These are phyloP conservation scores for Didymodactylos carnosus DNA, from an alignment of 2,888 invertebrate genomes.

Conservation along the genomic window DNA sequence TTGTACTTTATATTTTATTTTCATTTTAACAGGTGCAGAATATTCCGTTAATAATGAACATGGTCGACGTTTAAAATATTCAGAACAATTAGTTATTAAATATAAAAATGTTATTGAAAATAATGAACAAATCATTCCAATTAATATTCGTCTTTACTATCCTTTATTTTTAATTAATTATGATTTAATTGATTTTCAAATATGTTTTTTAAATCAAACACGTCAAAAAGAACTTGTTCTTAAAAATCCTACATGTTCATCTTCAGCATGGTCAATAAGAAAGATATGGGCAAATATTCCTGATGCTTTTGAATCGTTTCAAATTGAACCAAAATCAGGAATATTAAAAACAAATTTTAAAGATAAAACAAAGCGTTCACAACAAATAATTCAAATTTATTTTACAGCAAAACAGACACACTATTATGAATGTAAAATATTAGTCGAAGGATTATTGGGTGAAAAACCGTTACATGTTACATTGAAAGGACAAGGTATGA, in stretches of 20 bases:
- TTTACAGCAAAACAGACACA: neutral
- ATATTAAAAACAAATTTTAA: neutral
- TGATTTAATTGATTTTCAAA: neutral
- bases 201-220: neutral
- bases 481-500: neutral
- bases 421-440: neutral
- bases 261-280: neutral
- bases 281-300: neutral
- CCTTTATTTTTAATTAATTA: neutral
- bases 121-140: neutral
- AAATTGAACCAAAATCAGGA: neutral
- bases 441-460: neutral
- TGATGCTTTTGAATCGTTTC: neutral
- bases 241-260: neutral
- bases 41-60: neutral
- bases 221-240: neutral
- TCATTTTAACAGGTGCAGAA: neutral
- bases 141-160: neutral
- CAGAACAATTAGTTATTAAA: neutral
- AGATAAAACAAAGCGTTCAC: neutral
- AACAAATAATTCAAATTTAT: neutral
- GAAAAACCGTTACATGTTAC: neutral
- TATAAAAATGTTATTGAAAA: neutral
- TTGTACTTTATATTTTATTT: neutral
- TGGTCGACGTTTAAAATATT: neutral